These are phyloP conservation scores for Clarias platycephalus DNA, from an alignment of 2,797 vertebrate species.

Conservation along the genomic window DNA sequence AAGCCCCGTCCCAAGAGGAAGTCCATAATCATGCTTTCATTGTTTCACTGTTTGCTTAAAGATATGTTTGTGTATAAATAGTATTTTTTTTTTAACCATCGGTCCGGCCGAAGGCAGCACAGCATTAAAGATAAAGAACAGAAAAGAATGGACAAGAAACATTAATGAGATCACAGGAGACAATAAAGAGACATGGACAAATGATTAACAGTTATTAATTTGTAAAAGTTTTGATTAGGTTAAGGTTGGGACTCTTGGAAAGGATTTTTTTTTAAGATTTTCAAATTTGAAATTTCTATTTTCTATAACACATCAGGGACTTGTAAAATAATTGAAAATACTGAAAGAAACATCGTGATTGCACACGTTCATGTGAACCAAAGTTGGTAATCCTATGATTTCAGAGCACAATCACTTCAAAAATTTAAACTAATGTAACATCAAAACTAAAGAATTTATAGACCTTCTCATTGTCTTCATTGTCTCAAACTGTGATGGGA, in stretches of 20 bases:
- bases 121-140: neutral
- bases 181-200: neutral
- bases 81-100: constrained; percentile 33
- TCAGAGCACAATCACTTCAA: neutral
- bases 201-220: neutral
- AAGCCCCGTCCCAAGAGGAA: constrained; percentile 21
- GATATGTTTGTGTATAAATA: constrained; percentile 37
- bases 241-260: neutral
- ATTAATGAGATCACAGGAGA: neutral
- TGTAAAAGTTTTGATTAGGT: neutral
- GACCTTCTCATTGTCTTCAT: neutral
- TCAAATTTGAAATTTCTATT: neutral
- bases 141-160: neutral
- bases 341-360: neutral
- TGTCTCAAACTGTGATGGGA: too few relatives aligned
- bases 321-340: neutral
- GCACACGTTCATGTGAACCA: neutral
- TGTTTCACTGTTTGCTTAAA: constrained; percentile 47
- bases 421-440: neutral
- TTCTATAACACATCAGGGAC: too few relatives aligned
- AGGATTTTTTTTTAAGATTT: neutral
- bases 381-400: neutral
- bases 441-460: neutral
- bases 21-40: constrained; percentile 36
- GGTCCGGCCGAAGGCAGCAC: neutral